Conservation (phyloP, 2,113 vertebrate genomes). For the Corapipo altera region DNA sequence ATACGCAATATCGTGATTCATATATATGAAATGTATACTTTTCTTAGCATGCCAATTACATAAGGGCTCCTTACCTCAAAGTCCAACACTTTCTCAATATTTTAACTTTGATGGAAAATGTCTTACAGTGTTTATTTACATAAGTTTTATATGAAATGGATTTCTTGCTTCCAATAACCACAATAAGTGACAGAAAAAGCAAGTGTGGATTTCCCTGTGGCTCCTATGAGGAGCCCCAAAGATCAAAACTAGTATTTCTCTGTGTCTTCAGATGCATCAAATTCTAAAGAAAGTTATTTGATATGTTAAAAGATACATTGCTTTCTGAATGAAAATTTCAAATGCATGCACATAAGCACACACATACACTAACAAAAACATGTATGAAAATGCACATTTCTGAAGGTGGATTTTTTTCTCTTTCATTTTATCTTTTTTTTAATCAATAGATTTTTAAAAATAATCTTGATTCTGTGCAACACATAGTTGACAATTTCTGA, state of each 20-base stretch:
- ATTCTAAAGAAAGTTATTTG: not conserved
- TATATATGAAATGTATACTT: fast-evolving
- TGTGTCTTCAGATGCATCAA: not conserved
- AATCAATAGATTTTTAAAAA: not conserved
- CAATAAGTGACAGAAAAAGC: not conserved
- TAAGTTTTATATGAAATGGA: not conserved
- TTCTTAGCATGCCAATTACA: fast-evolving
- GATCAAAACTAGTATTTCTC: not conserved
- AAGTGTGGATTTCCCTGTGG: not conserved
- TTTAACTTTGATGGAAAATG: not conserved
- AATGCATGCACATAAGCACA: too few relatives aligned
- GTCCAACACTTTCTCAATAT: not conserved
- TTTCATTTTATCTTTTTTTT: not conserved
- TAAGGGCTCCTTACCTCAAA: not conserved
- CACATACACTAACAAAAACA: not conserved
- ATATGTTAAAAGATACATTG: not conserved
- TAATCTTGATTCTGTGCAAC: not conserved
- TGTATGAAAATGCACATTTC: not conserved
- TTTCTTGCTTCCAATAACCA: not conserved
- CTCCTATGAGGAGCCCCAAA: not conserved
- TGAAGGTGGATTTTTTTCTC: not conserved
- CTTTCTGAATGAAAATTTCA: not conserved
- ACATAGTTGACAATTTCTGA: not conserved
- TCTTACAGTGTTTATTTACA: not conserved
- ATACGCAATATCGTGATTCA: not conserved